Percentiles rank a stretch among this genome's conserved stretches.
Conservation (phyloP, 2,113 vertebrate species). For the Forbesichthys papilliferus region DNA sequence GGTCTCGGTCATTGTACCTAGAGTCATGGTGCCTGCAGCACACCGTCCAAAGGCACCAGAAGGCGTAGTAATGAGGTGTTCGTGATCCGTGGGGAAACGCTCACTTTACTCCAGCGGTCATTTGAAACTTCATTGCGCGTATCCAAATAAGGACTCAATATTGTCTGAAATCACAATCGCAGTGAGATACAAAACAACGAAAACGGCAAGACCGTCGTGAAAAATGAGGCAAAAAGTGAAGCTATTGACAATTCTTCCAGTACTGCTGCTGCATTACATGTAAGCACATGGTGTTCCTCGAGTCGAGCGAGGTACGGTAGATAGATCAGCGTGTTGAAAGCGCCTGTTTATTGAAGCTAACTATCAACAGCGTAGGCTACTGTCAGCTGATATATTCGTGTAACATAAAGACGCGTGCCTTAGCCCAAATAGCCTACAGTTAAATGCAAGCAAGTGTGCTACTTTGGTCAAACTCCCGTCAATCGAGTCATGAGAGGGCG, state of each 20-base stretch:
- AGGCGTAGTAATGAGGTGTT: constrained; percentile 26
- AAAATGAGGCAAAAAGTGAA: not conserved
- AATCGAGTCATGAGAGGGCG: too few species aligned
- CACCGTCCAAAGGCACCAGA: not conserved
- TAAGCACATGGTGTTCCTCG: too few species aligned
- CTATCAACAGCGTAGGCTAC: too few species aligned
- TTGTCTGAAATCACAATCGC: not conserved
- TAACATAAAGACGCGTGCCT: too few species aligned
- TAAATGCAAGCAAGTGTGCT: too few species aligned
- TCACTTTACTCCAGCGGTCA: constrained; percentile 35
- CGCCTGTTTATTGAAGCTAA: too few species aligned
- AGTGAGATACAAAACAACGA: constrained; percentile 8
- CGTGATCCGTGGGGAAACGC: constrained; percentile 9
- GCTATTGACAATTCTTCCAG: constrained; percentile 7
- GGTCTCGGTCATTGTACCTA: constrained; percentile 67
- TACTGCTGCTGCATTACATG: not conserved
- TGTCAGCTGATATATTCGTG: too few species aligned
- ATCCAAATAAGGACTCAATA: not conserved
- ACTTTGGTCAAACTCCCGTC: too few species aligned
- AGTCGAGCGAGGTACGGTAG: too few species aligned
- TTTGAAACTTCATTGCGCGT: constrained; percentile 20
- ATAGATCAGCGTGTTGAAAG: too few species aligned
- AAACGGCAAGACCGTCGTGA: not conserved
- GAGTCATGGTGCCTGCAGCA: constrained; percentile 74
- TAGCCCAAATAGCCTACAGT: too few species aligned